A percentile compares a stretch with the other conserved stretches of the same genome.
phyloP scores from a whole-genome alignment of 2,113 vertebrate genomes.

The Aix galericulata region DNA sequence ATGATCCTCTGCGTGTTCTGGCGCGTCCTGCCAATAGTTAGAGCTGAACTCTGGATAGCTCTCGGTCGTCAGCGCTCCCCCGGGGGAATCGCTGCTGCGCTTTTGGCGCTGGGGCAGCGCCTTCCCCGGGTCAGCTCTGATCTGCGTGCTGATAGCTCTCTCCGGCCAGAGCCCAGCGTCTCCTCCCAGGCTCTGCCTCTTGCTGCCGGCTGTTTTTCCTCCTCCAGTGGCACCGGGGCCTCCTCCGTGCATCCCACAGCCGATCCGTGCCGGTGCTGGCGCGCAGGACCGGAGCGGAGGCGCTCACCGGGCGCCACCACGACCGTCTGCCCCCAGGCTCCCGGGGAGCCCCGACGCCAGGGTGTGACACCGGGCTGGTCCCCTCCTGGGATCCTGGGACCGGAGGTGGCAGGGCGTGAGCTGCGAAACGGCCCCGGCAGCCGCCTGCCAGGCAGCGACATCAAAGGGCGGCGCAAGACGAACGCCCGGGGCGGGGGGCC shows the following conservation, averaged over 20 bases:
- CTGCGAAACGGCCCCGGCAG: background rate
- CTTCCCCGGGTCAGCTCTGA: background rate
- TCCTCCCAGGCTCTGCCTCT: background rate
- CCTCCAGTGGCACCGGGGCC: background rate
- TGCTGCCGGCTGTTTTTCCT: background rate
- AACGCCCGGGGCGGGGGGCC: background rate
- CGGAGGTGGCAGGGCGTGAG: background rate
- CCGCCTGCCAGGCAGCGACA: conserved; percentile 11
- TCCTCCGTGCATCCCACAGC: background rate
- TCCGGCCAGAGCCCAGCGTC: background rate
- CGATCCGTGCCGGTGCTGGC: background rate
- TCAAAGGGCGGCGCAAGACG: background rate
- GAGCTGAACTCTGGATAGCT: conserved; percentile 42
- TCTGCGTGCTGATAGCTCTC: background rate
- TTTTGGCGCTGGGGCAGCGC: background rate
- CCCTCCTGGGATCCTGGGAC: background rate
- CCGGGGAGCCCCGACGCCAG: background rate
- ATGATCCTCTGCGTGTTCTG: conserved; percentile 37
- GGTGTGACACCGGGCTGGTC: conserved; percentile 26
- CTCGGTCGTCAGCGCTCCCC: background rate
- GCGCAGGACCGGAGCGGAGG: conserved; percentile 1
- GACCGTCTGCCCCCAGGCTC: background rate
- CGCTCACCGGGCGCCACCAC: background rate
- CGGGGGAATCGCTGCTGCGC: background rate
- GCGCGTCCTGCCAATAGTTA: conserved; percentile 28